Evolutionary conservation across 2,888 invertebrate species (phyloP).

Genomic region (Dynastes grantii): DNA sequence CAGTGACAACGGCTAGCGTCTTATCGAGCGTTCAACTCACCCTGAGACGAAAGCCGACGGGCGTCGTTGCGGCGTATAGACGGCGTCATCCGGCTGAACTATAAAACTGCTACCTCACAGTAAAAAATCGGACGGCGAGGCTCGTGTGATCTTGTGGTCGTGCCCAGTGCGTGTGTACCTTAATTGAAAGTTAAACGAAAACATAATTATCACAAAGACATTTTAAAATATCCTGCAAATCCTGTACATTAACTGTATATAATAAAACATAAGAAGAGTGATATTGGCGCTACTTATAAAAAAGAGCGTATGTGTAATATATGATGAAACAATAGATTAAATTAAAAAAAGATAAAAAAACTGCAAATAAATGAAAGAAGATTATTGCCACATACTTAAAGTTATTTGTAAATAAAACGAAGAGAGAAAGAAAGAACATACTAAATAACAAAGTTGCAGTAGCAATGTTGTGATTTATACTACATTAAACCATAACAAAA

Average conservation of each 20-base stretch:
- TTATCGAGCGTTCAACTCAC: conserved; percentile 57
- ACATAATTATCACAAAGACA: conserved; percentile 50
- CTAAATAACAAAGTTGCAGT: conserved; percentile 59
- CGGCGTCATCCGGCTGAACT: conserved; percentile 53
- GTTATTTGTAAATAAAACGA: conserved; percentile 59
- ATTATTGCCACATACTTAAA: conserved; percentile 52
- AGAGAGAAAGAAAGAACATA: conserved; percentile 48
- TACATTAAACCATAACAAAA: conserved; percentile 54
- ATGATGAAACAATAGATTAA: conserved; percentile 54
- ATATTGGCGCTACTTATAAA: conserved; percentile 63
- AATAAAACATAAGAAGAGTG: conserved; percentile 64
- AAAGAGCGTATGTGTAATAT: conserved; percentile 66
- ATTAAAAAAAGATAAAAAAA: conserved; percentile 53
- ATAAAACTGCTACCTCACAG: conserved; percentile 60
- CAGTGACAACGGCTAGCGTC: conserved; percentile 70
- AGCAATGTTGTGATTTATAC: conserved; percentile 62
- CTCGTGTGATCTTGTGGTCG: conserved; percentile 52
- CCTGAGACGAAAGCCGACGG: conserved; percentile 47
- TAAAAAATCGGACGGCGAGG: conserved; percentile 52
- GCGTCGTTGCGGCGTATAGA: conserved; percentile 39
- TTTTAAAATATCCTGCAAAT: conserved; percentile 41
- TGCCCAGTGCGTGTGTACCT: conserved; percentile 61
- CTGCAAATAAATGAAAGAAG: conserved; percentile 41
- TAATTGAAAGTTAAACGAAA: conserved; percentile 50
- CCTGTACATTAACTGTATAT: conserved; percentile 58